Base-by-base conservation (phyloP, 1,140 invertebrate species). In the Magallana ariakensis region DNA sequence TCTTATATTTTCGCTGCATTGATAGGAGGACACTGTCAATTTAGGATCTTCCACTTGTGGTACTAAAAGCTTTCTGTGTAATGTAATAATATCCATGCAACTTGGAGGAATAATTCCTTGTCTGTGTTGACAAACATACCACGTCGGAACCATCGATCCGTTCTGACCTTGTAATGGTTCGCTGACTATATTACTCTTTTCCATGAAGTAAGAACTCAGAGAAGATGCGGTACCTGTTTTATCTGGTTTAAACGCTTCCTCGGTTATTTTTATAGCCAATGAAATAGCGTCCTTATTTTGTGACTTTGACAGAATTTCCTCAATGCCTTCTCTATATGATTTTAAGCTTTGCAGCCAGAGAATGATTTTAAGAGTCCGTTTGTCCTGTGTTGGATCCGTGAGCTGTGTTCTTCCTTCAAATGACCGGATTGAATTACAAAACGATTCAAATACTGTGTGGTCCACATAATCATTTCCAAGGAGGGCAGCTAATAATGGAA, bases 391-490 rank as follows among this genome's bases (percentile, higher is more conserved):
- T 95, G 85, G 80, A n/a, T 66, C 75, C 15, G 56, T 33, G 57
- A 91, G 89, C 33, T 90, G 88, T 70, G 86, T 62, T 85, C 81
- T 95, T 94, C 90, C 96, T 96, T 10, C 95, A 94, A 11, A 85
- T 85, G 62, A 96, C 96, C 54, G 98, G 1, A 46, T 46, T 85
- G 96, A 94, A 11, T 94, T 93, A 93, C 97, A 97, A 92, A 98
- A 97, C 66, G 96, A 95, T 13, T 94, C 94, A 91, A 98, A 98
- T 0, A 96, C 95, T 11, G 93, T 95, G 62, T 95, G 19, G 70
- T 96, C 95, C n/a, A 98, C 96, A 94, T 97, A 98, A 95, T 98
- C 98, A 95, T 98, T 46, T 46, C 33, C 33, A 1, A 46, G 33
- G 33, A 46, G 33, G 33, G 33, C 33, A 46, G 33, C 33, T 86